A percentile compares a stretch with the other conserved stretches of the same genome.
phyloP scores from a whole-genome alignment of 2,113 vertebrate species.

The Onychostruthus taczanowskii region DNA sequence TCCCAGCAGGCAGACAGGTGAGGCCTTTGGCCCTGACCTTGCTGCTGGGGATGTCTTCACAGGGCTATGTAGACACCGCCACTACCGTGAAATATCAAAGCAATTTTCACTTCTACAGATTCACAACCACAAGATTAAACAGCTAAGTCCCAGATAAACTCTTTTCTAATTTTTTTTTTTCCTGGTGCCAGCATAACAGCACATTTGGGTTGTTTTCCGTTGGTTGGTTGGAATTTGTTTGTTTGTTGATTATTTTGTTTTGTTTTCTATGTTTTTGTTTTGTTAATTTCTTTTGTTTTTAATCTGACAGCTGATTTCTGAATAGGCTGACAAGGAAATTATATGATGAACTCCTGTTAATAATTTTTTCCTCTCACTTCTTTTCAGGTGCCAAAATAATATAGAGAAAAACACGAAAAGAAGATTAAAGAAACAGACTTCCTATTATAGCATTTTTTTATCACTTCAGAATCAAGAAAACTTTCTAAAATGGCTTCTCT shows the following conservation, averaged over 20 bases:
- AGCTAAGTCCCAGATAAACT: background rate
- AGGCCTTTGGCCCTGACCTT: background rate
- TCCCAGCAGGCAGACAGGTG: background rate
- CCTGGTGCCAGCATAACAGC: background rate
- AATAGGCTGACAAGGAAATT: background rate
- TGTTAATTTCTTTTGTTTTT: background rate
- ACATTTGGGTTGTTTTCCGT: rapidly evolving
- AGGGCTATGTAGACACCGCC: background rate
- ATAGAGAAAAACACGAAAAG: background rate
- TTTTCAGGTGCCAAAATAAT: background rate
- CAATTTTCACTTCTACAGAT: background rate
- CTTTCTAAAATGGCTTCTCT: background rate
- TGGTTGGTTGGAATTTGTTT: background rate
- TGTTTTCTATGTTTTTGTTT: background rate
- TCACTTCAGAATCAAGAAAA: background rate
- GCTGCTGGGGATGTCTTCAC: background rate
- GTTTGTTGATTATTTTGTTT: background rate
- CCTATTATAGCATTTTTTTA: background rate
- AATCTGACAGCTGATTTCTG: background rate
- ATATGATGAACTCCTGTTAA: background rate
- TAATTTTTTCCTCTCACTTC: rapidly evolving
- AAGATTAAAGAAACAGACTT: background rate
- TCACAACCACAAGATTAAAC: background rate
- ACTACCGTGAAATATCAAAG: background rate
- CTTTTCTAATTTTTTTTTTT: background rate